Percentiles rank a stretch among this genome's conserved stretches.
Evolutionary conservation across 2,797 vertebrate species (phyloP).

Genomic region (Paramormyrops hopkinsi): DNA sequence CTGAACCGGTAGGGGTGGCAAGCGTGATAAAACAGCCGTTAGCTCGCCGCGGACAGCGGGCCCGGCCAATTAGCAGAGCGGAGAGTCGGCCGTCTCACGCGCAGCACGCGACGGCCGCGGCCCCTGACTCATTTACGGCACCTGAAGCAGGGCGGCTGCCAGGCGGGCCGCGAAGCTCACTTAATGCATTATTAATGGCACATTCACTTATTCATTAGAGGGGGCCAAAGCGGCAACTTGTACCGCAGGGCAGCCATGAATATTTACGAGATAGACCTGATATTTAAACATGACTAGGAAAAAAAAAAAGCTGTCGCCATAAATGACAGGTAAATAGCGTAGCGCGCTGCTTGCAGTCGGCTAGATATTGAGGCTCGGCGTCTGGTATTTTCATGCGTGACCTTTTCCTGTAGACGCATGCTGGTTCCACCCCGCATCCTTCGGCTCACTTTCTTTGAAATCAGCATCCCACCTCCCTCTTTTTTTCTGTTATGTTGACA

Average conservation of each 20-base stretch:
- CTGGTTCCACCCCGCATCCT: not conserved
- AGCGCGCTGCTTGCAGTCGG: conserved; percentile 25
- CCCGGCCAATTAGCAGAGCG: conserved; percentile 32
- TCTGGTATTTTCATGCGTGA: conserved; percentile 38
- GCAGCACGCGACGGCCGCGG: not conserved
- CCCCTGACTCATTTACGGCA: not conserved
- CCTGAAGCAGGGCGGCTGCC: conserved; percentile 10
- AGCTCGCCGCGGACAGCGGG: conserved; percentile 34
- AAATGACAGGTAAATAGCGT: conserved; percentile 58
- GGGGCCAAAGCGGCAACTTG: conserved; percentile 38
- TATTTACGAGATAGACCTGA: conserved; percentile 53
- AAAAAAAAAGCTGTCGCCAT: conserved; percentile 44
- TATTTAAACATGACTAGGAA: conserved; percentile 56
- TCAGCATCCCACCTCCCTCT: not conserved
- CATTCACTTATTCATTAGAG: conserved; percentile 53
- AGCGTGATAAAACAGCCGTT: conserved; percentile 30
- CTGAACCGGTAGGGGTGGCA: not conserved
- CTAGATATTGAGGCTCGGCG: conserved; percentile 8
- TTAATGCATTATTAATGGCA: conserved; percentile 50
- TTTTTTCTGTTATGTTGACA: not conserved
- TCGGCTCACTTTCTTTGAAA: not conserved
- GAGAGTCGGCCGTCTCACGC: not conserved
- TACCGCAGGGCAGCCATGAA: conserved; percentile 51
- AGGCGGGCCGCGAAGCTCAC: conserved; percentile 20
- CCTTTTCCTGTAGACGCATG: conserved; percentile 45